phyloP scores from a whole-genome alignment of 2,888 invertebrate genomes.

The Ectemnius lituratus region DNA sequence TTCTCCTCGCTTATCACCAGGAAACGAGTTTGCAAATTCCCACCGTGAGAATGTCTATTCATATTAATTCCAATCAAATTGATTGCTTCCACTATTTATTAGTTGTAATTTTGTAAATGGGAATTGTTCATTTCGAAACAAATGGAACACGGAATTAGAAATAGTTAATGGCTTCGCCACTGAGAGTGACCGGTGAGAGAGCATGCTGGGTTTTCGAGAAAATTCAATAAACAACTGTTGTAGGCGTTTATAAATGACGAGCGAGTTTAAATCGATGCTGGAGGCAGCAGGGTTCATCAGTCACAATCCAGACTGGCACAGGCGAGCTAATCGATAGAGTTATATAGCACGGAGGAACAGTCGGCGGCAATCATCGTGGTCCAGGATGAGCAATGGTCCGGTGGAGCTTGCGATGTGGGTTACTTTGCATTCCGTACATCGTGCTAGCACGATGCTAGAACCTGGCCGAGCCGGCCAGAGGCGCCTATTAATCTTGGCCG shows the following conservation, averaged over 20 bases:
- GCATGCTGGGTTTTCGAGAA: not conserved
- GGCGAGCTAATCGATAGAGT: conserved; percentile 53
- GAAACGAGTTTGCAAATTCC: conserved; percentile 1
- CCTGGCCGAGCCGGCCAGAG: conserved; percentile 41
- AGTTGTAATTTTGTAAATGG: too few relatives aligned
- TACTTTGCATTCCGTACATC: conserved; percentile 55
- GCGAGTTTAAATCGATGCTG: conserved; percentile 22
- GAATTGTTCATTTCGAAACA: too few relatives aligned
- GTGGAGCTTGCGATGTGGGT: conserved; percentile 41
- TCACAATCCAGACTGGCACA: conserved; percentile 23
- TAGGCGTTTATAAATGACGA: conserved; percentile 48
- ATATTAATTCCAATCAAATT: too few relatives aligned
- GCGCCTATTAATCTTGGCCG: conserved; percentile 70
- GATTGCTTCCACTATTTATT: too few relatives aligned
- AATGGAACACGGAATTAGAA: too few relatives aligned
- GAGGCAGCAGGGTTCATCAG: conserved; percentile 12
- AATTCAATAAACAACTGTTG: not conserved
- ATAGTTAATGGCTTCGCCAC: too few relatives aligned
- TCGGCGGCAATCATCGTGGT: conserved; percentile 41
- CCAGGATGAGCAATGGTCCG: conserved; percentile 37
- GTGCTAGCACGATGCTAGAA: conserved; percentile 47
- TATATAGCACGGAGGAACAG: conserved; percentile 41
- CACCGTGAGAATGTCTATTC: too few relatives aligned
- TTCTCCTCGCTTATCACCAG: not conserved
- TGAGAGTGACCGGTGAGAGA: too few relatives aligned